Percentiles rank a stretch among this genome's conserved stretches.
Conservation (phyloP, 2,797 vertebrate species). For the Morelia viridis region DNA sequence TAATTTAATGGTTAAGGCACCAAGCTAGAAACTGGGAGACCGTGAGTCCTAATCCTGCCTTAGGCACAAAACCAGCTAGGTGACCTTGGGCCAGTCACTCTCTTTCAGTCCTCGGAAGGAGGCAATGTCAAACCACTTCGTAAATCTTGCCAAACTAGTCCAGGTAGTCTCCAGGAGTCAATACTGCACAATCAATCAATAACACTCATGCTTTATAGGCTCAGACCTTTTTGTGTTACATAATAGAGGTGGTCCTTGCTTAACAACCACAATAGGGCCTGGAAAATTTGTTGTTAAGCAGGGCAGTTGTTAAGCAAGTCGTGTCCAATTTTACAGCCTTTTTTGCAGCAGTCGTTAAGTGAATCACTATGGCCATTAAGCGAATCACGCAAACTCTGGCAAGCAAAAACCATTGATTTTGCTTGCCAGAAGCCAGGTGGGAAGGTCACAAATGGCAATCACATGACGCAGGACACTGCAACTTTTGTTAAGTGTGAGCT, state of each 20-base stretch:
- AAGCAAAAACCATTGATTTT: too few species aligned
- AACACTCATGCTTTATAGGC: neutral
- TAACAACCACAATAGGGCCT: too few species aligned
- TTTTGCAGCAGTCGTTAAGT: too few species aligned
- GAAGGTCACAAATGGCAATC: too few species aligned
- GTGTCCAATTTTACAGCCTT: too few species aligned
- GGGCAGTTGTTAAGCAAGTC: too few species aligned
- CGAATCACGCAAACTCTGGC: too few species aligned
- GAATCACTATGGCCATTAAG: too few species aligned
- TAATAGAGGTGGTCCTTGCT: neutral
- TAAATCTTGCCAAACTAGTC: neutral
- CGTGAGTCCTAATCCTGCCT: neutral
- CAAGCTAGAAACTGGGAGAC: neutral
- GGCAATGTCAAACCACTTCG: neutral
- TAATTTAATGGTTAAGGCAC: neutral
- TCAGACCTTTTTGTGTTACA: neutral
- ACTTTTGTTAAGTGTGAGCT: too few species aligned
- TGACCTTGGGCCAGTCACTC: neutral
- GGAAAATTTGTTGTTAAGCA: too few species aligned
- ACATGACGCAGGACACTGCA: too few species aligned
- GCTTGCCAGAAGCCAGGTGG: too few species aligned
- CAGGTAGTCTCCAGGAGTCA: neutral
- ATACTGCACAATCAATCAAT: neutral
- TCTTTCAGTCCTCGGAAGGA: neutral
- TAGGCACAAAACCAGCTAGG: neutral